Conservation (phyloP, 2,113 vertebrate species). For the Thinocorus orbignyianus region DNA sequence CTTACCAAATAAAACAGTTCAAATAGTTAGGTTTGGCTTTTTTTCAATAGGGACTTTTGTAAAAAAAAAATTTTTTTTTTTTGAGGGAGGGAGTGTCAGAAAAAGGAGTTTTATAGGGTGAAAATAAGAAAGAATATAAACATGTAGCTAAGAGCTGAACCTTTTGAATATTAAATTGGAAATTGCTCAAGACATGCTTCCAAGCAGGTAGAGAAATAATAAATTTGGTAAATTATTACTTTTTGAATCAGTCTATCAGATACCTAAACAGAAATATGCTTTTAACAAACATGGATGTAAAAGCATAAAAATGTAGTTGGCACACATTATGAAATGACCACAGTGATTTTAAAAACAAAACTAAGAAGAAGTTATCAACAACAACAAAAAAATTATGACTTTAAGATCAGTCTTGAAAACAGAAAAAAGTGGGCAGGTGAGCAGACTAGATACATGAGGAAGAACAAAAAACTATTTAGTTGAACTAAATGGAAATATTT, state of each 20-base stretch:
- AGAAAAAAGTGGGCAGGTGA: conserved; percentile 11
- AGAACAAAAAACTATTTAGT: conserved; percentile 1
- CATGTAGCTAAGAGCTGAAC: neutral
- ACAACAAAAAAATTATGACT: neutral
- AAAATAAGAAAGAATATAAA: neutral
- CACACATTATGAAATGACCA: neutral
- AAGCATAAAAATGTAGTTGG: conserved; percentile 12
- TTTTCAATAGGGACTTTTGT: neutral
- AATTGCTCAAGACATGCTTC: neutral
- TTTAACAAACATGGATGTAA: neutral
- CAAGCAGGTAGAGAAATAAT: neutral
- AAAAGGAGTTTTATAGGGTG: neutral
- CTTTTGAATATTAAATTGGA: neutral
- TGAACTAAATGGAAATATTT: neutral
- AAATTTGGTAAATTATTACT: neutral
- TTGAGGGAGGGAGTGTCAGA: neutral
- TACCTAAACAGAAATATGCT: neutral
- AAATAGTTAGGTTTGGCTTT: neutral
- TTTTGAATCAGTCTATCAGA: conserved; percentile 35
- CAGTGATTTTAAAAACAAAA: conserved; percentile 55
- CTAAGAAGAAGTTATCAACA: neutral
- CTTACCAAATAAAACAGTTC: neutral
- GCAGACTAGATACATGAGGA: neutral
- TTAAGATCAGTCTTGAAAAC: conserved; percentile 20
- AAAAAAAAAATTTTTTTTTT: neutral